These are phyloP conservation scores for Dolomedes plantarius DNA, from an alignment of 2,888 invertebrate genomes.

Conservation along the genomic window DNA sequence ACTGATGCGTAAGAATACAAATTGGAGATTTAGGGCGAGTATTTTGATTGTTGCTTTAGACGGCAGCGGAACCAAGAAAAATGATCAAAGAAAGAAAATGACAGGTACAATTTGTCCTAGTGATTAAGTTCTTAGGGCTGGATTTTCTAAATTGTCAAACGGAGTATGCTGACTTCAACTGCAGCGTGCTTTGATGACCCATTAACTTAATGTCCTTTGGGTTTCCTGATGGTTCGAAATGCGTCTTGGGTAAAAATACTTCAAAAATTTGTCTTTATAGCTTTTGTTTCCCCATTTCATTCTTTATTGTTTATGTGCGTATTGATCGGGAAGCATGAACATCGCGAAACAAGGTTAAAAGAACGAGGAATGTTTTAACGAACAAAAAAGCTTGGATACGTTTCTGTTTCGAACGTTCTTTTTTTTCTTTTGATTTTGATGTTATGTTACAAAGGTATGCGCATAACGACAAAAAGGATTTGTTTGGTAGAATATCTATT, in stretches of 20 bases:
- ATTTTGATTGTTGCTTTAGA: conserved; percentile 46
- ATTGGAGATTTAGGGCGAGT: conserved; percentile 36
- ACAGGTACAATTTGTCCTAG: conserved; percentile 69
- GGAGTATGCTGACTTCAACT: conserved; percentile 25
- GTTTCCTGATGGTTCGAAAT: conserved; percentile 46
- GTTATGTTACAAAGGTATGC: too few species aligned
- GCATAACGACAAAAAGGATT: too few species aligned
- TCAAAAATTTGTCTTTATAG: conserved; percentile 62
- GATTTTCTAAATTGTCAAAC: conserved; percentile 64
- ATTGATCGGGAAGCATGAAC: not conserved
- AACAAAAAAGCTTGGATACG: too few species aligned
- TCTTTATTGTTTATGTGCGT: conserved; percentile 9
- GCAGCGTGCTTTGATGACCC: conserved; percentile 67
- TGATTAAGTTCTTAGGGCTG: conserved; percentile 68
- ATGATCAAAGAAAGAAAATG: conserved; percentile 62
- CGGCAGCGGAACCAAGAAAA: conserved; percentile 37
- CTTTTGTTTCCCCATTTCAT: conserved; percentile 26
- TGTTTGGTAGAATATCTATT: too few species aligned
- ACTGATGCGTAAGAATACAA: conserved; percentile 31
- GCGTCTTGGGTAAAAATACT: conserved; percentile 47
- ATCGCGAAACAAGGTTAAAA: not conserved
- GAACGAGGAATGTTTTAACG: too few species aligned
- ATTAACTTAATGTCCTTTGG: conserved; percentile 67
- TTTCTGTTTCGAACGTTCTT: too few species aligned
- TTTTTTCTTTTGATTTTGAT: too few species aligned